These are phyloP conservation scores for Parambassis ranga DNA, from an alignment of 2,797 vertebrate species.

Conservation along the genomic window DNA sequence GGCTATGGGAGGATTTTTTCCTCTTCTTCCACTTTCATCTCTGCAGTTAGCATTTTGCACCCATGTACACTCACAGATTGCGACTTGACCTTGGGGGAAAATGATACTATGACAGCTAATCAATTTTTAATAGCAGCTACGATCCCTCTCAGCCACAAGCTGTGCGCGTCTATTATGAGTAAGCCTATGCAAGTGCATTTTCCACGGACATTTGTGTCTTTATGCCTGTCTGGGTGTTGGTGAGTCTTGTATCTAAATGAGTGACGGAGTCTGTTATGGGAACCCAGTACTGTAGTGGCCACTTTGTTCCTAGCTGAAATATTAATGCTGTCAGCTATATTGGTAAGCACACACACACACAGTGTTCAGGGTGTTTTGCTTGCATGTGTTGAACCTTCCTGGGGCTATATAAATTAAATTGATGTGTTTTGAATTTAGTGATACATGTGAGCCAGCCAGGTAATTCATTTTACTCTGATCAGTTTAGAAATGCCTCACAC, in stretches of 20 bases:
- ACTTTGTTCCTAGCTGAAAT: slow-evolving; percentile 70
- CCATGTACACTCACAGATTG: slow-evolving; percentile 42
- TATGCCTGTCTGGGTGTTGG: slow-evolving; percentile 27
- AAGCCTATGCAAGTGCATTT: slow-evolving; percentile 36
- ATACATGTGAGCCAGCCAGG: background rate
- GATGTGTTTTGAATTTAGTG: slow-evolving; percentile 1
- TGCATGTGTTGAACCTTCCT: background rate
- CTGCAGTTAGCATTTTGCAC: slow-evolving; percentile 40
- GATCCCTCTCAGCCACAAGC: slow-evolving; percentile 61
- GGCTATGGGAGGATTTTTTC: slow-evolving; percentile 39
- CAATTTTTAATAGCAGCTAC: slow-evolving; percentile 79
- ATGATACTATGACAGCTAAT: slow-evolving; percentile 75
- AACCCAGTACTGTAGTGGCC: slow-evolving; percentile 56
- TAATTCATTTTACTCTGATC: slow-evolving; percentile 4
- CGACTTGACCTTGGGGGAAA: slow-evolving; percentile 75
- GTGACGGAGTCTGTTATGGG: slow-evolving; percentile 53
- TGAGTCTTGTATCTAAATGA: slow-evolving; percentile 59
- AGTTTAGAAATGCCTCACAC: background rate
- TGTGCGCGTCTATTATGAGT: slow-evolving; percentile 39
- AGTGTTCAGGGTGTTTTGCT: background rate
- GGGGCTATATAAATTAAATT: background rate
- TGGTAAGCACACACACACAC: slow-evolving; percentile 7
- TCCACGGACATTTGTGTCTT: slow-evolving; percentile 40
- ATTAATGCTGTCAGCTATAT: slow-evolving; percentile 64
- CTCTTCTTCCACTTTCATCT: slow-evolving; percentile 66